Conservation (phyloP, 2,113 vertebrate genomes). For the Acrocephalus kingi region DNA sequence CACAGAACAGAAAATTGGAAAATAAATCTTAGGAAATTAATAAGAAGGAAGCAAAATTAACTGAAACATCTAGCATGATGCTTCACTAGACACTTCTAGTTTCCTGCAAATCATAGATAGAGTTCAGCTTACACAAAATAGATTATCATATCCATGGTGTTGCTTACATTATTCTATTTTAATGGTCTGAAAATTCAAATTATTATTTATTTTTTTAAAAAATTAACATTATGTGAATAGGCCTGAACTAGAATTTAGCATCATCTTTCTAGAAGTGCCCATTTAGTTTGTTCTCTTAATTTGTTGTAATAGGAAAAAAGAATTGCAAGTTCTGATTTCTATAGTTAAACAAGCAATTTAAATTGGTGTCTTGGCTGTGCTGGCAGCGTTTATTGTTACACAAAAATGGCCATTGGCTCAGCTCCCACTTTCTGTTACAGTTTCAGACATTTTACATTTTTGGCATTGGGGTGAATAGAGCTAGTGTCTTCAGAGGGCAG, state of each 20-base stretch:
- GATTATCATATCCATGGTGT: not conserved
- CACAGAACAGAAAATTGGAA: slow-evolving; percentile 33
- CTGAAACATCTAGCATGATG: slow-evolving; percentile 63
- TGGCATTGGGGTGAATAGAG: not conserved
- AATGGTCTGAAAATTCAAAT: not conserved
- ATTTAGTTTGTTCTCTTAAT: not conserved
- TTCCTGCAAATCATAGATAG: slow-evolving; percentile 26
- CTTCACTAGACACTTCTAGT: slow-evolving; percentile 60
- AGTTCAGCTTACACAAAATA: not conserved
- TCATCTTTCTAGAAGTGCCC: not conserved
- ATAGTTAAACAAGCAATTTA: not conserved
- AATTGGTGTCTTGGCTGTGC: not conserved
- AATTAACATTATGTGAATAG: not conserved
- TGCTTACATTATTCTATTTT: not conserved
- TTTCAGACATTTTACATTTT: not conserved
- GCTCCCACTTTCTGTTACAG: not conserved
- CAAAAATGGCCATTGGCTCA: not conserved
- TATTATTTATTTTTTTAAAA: not conserved
- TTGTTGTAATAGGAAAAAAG: not conserved
- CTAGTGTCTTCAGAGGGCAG: not conserved
- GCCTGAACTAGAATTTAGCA: not conserved
- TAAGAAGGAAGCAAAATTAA: slow-evolving; percentile 60
- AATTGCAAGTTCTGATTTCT: not conserved
- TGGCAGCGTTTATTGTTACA: not conserved
- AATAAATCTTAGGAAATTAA: slow-evolving; percentile 42